Evolutionary conservation across 2,797 vertebrate genomes (phyloP).

Genomic region (Enteromius radiatus): DNA sequence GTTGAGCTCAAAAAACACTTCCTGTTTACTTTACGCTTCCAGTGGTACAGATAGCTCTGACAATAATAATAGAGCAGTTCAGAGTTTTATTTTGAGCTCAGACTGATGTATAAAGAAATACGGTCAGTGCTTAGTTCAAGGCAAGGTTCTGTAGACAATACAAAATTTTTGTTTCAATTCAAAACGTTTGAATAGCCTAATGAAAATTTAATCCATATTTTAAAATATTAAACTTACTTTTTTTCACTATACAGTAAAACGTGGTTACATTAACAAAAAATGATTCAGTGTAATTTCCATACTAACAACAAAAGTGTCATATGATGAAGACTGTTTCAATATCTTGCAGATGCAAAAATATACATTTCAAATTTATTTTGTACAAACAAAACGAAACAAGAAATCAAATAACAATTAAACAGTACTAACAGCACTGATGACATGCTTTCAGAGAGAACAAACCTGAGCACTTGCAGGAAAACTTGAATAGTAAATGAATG

Average conservation of each 20-base stretch:
- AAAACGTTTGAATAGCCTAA: not conserved
- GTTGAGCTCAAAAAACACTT: too few species aligned
- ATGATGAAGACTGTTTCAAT: too few species aligned
- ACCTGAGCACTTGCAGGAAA: not conserved
- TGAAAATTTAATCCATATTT: not conserved
- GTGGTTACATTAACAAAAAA: not conserved
- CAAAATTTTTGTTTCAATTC: not conserved
- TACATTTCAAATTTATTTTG: not conserved
- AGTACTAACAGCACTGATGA: not conserved
- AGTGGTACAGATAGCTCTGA: too few species aligned
- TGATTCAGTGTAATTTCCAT: not conserved
- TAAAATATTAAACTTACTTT: too few species aligned
- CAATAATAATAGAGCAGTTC: too few species aligned
- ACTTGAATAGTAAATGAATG: not conserved
- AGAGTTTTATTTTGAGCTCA: too few species aligned
- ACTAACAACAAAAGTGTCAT: not conserved
- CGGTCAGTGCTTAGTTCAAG: too few species aligned
- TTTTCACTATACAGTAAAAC: not conserved
- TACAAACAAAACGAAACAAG: not conserved
- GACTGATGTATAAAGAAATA: too few species aligned
- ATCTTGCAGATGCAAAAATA: not conserved
- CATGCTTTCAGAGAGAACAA: not conserved
- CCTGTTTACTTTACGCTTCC: too few species aligned
- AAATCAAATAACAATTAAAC: not conserved
- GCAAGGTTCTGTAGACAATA: too few species aligned